Evolutionary conservation across 2,113 vertebrate species (phyloP).

Genomic region (Paedocypris sp.): DNA sequence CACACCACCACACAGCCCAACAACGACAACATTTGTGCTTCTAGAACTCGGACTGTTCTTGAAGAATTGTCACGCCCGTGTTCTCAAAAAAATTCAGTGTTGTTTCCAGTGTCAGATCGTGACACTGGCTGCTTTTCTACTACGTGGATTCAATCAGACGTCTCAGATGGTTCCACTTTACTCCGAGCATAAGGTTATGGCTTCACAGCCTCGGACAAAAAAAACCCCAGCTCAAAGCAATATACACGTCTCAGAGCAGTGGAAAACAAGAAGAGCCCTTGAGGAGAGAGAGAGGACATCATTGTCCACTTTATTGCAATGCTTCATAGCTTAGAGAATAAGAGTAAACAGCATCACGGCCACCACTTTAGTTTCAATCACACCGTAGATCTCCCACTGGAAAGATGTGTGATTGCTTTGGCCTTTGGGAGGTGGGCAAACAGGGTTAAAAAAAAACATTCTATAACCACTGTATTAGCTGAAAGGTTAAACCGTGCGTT

Average conservation of each 20-base stretch:
- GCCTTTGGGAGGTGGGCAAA: too few species aligned
- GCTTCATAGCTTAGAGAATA: neutral
- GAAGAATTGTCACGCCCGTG: too few species aligned
- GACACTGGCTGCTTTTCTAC: neutral
- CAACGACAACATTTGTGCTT: too few species aligned
- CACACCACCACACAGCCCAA: too few species aligned
- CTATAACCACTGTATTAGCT: too few species aligned
- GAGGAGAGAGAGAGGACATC: neutral
- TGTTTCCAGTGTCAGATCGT: too few species aligned
- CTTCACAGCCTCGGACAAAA: neutral
- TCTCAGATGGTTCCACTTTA: conserved; percentile 2
- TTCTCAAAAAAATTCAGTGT: too few species aligned
- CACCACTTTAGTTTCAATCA: neutral
- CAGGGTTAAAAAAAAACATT: too few species aligned
- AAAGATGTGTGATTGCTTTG: neutral
- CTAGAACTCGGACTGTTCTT: too few species aligned
- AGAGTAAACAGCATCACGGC: neutral
- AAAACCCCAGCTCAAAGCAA: neutral
- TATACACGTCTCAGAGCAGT: neutral
- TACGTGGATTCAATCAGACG: neutral
- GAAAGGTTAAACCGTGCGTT: too few species aligned
- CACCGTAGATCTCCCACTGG: neutral
- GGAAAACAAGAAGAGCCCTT: neutral
- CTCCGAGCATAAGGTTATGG: neutral
- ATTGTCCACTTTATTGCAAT: neutral